Evolutionary conservation across 2,888 invertebrate species (phyloP), one percentile per base, ranked within the genome.

Genomic region (Agriopis leucophaearia): DNA sequence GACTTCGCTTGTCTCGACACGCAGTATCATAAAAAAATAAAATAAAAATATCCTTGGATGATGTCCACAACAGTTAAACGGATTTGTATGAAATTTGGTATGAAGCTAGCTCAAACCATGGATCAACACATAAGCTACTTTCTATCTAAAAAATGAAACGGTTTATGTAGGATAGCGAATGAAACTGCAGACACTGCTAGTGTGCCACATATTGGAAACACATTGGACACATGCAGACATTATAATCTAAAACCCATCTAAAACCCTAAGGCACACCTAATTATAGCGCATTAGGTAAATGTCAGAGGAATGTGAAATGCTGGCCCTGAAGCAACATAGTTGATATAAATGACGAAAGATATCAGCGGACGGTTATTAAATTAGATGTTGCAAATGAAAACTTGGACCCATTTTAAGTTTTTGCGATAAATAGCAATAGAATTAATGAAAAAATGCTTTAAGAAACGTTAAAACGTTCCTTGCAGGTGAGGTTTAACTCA

Each of bases 281-380:
- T 69, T 69, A 69, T 27, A 40, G 27, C 1, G 40, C 56, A 60
- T 68, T 68, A 64, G 27, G 36, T 54, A 51, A 64, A 63, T 54
- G 54, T 16, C 54, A 8, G 47, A 48, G 47, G 36, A 40, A 55
- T 42, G 61, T 54, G 44, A 47, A 59, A 12, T 47, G 15, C 40
- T 44, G 15, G 44, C 44, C 55, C 59, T 50, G 18, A 38, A 63
- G 67, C 64, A 50, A 68, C 42, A 36, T 59, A 50, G 56, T 52
- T 56, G 59, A 63, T 56, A 60, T 60, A 64, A 60, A 69, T 69
- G 18, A 64, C 40, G 60, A 69, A 47, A 69, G 45, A 66, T 50
- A 35, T 44, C 15, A 3, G 38, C 45, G 44, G 60, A 12, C 27
- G 27, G 58, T 45, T 36, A 54, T 58, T 63, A 42, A 63, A 58